A percentile compares a stretch with the other conserved stretches of the same genome.
Conservation (phyloP, 2,113 vertebrate genomes). For the Cavia aperea region DNA sequence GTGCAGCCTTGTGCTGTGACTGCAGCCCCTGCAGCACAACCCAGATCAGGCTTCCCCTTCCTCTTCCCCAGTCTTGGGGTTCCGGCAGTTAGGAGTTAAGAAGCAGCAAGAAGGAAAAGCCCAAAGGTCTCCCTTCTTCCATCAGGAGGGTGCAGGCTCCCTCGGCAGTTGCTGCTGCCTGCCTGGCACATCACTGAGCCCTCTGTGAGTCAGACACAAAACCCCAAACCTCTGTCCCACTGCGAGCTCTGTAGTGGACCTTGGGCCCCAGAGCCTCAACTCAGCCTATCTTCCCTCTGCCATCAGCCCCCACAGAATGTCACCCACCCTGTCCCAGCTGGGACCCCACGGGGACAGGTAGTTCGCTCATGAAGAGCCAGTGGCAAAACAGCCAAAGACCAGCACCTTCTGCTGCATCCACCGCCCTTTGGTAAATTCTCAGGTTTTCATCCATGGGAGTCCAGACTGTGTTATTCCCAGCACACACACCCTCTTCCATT, state of each 20-base stretch:
- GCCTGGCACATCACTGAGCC: background rate
- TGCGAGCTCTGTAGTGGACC: background rate
- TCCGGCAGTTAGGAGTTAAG: background rate
- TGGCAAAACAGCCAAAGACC: background rate
- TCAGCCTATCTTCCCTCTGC: background rate
- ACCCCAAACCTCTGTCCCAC: too few species aligned
- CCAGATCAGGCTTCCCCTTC: background rate
- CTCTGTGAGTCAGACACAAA: background rate
- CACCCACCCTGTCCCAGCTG: background rate
- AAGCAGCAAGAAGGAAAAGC: background rate
- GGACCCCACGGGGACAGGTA: background rate
- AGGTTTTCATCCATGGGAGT: background rate
- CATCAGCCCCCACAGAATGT: background rate
- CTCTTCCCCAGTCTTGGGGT: background rate
- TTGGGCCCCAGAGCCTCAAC: background rate
- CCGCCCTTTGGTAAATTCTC: background rate
- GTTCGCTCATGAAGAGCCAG: background rate
- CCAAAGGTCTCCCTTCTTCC: background rate
- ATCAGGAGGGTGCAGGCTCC: background rate
- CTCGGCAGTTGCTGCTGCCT: background rate
- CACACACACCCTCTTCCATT: accelerated
- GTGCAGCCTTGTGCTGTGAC: background rate
- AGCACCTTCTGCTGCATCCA: background rate
- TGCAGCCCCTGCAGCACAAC: background rate
- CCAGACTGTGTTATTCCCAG: background rate